phyloP scores from a whole-genome alignment of 2,888 invertebrate species.

The Horisme vitalbata region DNA sequence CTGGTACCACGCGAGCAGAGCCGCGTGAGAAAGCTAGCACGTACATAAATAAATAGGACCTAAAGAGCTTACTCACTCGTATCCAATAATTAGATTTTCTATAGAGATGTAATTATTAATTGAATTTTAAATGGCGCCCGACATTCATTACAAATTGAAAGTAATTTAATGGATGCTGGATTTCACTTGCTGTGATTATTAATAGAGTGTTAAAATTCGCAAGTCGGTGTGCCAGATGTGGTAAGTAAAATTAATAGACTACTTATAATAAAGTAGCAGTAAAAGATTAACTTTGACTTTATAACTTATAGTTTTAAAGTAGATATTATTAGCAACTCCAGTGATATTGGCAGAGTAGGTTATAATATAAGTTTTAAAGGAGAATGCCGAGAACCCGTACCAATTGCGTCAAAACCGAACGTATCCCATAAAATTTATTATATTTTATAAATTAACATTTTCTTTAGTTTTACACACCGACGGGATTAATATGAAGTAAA shows the following conservation, averaged over 20 bases:
- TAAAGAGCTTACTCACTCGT: slow-evolving; percentile 9
- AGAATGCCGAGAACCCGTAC: too few relatives aligned
- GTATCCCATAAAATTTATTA: too few relatives aligned
- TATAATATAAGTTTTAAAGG: too few relatives aligned
- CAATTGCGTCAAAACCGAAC: too few relatives aligned
- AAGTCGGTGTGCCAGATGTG: slow-evolving; percentile 25
- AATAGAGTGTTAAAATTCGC: slow-evolving; percentile 48
- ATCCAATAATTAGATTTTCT: neutral
- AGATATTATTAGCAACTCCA: neutral
- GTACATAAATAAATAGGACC: too few relatives aligned
- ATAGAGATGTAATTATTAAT: slow-evolving; percentile 5
- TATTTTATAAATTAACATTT: too few relatives aligned
- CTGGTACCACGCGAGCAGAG: too few relatives aligned
- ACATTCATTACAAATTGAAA: slow-evolving; percentile 28
- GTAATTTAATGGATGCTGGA: slow-evolving; percentile 29
- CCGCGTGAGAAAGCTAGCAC: too few relatives aligned
- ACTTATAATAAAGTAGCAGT: slow-evolving; percentile 8
- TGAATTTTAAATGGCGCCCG: slow-evolving; percentile 17
- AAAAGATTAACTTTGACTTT: neutral
- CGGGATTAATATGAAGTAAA: too few relatives aligned
- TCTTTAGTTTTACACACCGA: too few relatives aligned
- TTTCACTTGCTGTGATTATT: slow-evolving; percentile 40
- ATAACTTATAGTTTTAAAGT: neutral
- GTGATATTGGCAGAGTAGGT: neutral
- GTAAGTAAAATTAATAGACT: slow-evolving; percentile 24